These are phyloP conservation scores for Procambarus clarkii DNA, from an alignment of 1,140 invertebrate genomes.

Conservation along the genomic window DNA sequence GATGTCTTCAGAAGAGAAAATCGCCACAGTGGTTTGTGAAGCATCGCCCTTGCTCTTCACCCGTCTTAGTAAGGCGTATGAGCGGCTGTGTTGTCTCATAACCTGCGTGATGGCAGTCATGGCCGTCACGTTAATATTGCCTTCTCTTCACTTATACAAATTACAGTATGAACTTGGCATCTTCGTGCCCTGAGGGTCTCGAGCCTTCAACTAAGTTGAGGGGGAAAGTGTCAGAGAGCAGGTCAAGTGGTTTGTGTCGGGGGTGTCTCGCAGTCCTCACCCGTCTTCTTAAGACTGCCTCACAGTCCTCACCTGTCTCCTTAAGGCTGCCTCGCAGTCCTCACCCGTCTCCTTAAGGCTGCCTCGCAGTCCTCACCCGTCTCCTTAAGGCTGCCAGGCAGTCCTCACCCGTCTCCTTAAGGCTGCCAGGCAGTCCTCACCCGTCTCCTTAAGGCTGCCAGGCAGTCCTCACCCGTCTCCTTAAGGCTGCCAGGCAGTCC, in stretches of 20 bases:
- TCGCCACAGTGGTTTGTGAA: neutral
- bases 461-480: neutral
- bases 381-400: no score
- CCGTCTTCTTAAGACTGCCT: no score
- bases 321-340: no score
- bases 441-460: no score
- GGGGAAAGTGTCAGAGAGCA: neutral
- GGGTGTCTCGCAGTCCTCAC: neutral
- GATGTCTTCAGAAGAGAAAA: neutral
- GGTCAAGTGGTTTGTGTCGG: conserved; percentile 14
- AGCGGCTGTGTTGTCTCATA: neutral
- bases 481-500: no score
- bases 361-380: no score
- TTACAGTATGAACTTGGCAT: neutral
- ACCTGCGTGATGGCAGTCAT: neutral
- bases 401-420: no score
- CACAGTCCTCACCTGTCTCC: no score
- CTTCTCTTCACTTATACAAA: conserved; percentile 14
- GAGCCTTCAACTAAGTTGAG: neutral
- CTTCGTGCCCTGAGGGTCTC: conserved; percentile 25
- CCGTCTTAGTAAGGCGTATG: neutral
- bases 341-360: no score
- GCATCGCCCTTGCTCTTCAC: neutral
- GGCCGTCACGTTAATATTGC: neutral
- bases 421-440: no score